Percentiles rank a stretch among this genome's conserved stretches.
Conservation (phyloP, 2,113 vertebrate species). For the Rhodinocichla rosea region DNA sequence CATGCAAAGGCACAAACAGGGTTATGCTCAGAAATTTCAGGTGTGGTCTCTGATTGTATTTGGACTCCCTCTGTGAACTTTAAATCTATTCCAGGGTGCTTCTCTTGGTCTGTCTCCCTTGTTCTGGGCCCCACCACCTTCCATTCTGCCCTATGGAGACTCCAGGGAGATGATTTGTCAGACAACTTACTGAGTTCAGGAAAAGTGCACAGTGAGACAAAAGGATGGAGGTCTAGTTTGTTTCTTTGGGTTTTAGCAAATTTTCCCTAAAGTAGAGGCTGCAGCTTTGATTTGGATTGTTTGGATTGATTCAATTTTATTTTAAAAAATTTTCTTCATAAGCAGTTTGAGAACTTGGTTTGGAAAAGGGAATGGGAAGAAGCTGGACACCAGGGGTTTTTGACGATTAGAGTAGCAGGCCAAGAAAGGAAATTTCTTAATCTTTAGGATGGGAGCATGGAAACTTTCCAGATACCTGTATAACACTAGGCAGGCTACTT, state of each 20-base stretch:
- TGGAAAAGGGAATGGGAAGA: background rate
- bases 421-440: background rate
- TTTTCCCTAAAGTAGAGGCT: background rate
- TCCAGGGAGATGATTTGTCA: background rate
- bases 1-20: background rate
- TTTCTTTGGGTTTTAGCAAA: background rate
- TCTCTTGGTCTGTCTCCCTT: accelerated
- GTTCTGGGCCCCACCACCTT: background rate
- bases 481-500: background rate
- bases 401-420: background rate
- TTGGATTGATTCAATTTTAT: background rate
- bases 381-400: background rate
- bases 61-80: background rate
- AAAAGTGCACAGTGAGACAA: background rate
- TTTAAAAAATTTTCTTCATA: background rate
- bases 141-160: background rate
- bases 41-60: background rate
- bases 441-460: background rate
- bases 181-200: background rate
- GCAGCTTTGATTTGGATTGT: background rate
- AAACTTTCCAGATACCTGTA: background rate
- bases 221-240: accelerated
- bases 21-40: background rate
- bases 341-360: background rate
- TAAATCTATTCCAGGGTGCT: background rate